phyloP scores from a whole-genome alignment of 2,113 vertebrate species.

The Pholis gunnellus region DNA sequence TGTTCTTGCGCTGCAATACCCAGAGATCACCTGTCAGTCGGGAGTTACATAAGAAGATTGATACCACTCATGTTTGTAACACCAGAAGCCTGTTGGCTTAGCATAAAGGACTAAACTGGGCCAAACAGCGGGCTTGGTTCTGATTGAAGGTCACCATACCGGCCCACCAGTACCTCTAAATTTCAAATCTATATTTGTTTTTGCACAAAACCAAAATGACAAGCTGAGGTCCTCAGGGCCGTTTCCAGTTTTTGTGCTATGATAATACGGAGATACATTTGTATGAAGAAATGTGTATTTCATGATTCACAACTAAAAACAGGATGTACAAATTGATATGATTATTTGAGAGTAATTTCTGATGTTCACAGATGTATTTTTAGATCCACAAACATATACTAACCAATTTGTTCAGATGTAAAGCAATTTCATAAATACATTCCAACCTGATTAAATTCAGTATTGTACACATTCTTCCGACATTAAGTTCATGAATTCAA shows the following conservation, averaged over 20 bases:
- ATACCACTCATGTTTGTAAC: neutral
- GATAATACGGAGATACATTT: too few species aligned
- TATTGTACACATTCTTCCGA: neutral
- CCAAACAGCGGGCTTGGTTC: neutral
- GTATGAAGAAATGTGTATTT: too few species aligned
- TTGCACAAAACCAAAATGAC: too few species aligned
- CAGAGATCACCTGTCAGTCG: conserved; percentile 12
- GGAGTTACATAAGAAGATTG: neutral
- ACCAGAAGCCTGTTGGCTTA: neutral
- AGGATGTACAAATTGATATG: too few species aligned
- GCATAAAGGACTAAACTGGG: neutral
- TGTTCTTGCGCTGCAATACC: neutral
- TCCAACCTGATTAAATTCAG: neutral
- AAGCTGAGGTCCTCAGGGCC: too few species aligned
- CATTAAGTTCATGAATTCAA: neutral
- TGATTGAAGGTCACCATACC: neutral
- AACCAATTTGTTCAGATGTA: neutral
- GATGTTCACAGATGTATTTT: neutral
- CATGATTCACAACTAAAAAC: too few species aligned
- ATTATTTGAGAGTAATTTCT: neutral
- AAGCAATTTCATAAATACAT: neutral
- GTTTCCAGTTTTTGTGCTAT: too few species aligned
- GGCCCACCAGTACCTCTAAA: neutral
- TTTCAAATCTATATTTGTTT: neutral
- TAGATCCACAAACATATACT: neutral